Percentiles rank a stretch among this genome's conserved stretches.
Conservation (phyloP, 1,140 invertebrate genomes). For the Cotesia vestalis region DNA sequence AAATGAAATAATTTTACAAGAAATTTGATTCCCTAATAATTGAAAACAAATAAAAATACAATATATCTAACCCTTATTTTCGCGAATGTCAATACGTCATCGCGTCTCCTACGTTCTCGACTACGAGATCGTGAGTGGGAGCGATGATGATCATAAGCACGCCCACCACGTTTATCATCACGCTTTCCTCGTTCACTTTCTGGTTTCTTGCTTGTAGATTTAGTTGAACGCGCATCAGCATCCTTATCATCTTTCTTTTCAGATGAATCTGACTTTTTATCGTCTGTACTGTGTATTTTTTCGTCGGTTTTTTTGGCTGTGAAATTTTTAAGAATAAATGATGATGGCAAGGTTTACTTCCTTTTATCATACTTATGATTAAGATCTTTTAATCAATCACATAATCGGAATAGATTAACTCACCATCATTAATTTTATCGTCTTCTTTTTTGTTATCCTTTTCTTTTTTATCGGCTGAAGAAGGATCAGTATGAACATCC, state of each 20-base stretch:
- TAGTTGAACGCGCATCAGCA: conserved; percentile 58
- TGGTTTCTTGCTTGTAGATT: conserved; percentile 60
- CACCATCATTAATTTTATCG: conserved; percentile 54
- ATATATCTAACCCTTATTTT: conserved; percentile 70
- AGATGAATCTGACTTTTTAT: conserved; percentile 50
- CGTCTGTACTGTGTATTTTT: conserved; percentile 45
- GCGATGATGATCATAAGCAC: conserved; percentile 59
- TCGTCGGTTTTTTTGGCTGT: conserved; percentile 57
- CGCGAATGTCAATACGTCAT: conserved; percentile 72
- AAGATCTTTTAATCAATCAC: conserved; percentile 31
- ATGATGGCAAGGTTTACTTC: not conserved
- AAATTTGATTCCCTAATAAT: conserved; percentile 3
- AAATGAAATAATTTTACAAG: conserved; percentile 18
- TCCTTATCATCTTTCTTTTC: conserved; percentile 63
- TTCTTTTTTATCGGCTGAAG: conserved; percentile 55
- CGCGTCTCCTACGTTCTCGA: conserved; percentile 58
- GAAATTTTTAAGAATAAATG: conserved; percentile 23
- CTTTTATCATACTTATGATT: conserved; percentile 1
- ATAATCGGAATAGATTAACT: conserved; percentile 37
- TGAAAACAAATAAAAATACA: conserved; percentile 23
- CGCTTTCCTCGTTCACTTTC: conserved; percentile 59
- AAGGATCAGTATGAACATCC: conserved; percentile 51
- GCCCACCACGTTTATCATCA: conserved; percentile 58
- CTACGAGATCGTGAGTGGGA: conserved; percentile 58
- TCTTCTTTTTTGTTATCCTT: conserved; percentile 58